Evolutionary conservation across 2,113 vertebrate genomes (phyloP).

Genomic region (Mormoops blainvillei): DNA sequence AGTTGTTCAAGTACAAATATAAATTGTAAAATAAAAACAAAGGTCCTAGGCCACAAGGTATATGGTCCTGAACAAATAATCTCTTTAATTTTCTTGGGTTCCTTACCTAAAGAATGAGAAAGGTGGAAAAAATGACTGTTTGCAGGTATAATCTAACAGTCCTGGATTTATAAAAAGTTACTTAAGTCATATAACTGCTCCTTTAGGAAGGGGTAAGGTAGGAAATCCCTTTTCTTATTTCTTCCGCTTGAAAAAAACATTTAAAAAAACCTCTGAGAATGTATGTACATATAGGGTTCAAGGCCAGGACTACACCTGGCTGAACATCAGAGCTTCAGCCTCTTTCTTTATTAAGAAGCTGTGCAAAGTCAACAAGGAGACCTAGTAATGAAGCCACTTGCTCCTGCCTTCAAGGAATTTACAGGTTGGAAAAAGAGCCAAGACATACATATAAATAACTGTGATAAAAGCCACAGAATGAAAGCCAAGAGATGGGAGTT

Average conservation of each 20-base stretch:
- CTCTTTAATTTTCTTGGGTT: not conserved
- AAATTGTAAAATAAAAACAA: slow-evolving; percentile 30
- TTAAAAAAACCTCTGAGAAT: not conserved
- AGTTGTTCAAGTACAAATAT: not conserved
- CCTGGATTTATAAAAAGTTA: not conserved
- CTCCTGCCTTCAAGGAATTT: slow-evolving; percentile 4
- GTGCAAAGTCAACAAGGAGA: not conserved
- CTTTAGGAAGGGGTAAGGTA: not conserved
- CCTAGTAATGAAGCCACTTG: not conserved
- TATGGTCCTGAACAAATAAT: not conserved
- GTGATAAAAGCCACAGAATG: not conserved
- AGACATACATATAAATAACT: not conserved
- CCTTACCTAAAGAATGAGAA: not conserved
- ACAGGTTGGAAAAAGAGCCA: not conserved
- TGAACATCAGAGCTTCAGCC: not conserved
- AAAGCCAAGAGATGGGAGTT: not conserved
- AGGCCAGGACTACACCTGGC: not conserved
- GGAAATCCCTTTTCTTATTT: not conserved
- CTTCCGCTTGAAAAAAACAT: not conserved
- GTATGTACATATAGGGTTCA: not conserved
- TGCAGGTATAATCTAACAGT: not conserved
- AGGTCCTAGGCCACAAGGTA: not conserved
- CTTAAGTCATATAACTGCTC: not conserved
- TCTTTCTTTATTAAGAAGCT: not conserved
- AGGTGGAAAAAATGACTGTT: not conserved